Evolutionary conservation across 2,797 vertebrate species (phyloP), one percentile per base, ranked within the genome.

Genomic region (Girardinus metallicus): DNA sequence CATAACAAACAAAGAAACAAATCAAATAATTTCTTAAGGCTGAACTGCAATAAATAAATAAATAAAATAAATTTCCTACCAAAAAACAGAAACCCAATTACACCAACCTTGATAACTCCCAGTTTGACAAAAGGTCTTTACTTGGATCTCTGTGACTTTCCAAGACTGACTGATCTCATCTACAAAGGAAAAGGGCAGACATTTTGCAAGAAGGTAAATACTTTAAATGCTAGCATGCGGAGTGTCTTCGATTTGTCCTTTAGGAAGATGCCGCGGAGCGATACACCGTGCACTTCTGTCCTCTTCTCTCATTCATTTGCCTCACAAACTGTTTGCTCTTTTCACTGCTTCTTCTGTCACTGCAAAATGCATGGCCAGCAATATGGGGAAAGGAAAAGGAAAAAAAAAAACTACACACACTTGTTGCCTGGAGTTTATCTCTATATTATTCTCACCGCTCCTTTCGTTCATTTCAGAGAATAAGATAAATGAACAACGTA

Each of bases 401-500:
- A 47, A 16, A 74, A 68, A 85, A 83, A 86, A 74, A 76, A 82
- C 85, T 84, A 78, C 80, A 82, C 90, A 88, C 93, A 96, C 95
- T 95, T 96, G 95, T 96, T 96, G 95, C 90, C 80, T 73, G 75
- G 84, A 91, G 92, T 93, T 94, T 93, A 93, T 94, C 93, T 92
- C 89, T 86, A 89, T 91, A 92, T 91, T 92, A 92, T 93, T 93
- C 91, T 91, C 81, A 83, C 88, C 82, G 87, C 92, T 90, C 88
- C 89, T 93, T 94, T 91, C 89, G 90, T 92, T 94, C 90, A 91
- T 95, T 95, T 93, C 89, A 89, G 86, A 89, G 90, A 93, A 94
- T 92, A 94, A 96, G 95, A 96, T 95, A 96, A 96, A 96, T 95
- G 94, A 95, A 94, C 89, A 84, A 94, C 89, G 93, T 91, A 94